These are phyloP conservation scores for Eulemur macaco DNA, from an alignment of 2,113 vertebrate genomes.

Conservation along the genomic window DNA sequence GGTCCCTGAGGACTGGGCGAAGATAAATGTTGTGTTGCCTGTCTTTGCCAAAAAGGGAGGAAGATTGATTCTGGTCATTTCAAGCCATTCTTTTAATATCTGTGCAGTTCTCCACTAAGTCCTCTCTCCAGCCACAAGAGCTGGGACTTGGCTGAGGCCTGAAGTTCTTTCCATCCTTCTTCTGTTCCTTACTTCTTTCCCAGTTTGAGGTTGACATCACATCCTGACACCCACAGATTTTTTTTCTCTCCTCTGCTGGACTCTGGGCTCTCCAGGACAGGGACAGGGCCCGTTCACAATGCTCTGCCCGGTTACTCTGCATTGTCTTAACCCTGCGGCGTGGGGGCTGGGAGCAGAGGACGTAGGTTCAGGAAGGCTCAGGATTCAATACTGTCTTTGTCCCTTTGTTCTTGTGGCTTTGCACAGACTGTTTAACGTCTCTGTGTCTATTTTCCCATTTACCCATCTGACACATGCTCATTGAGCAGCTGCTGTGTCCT, in stretches of 20 bases:
- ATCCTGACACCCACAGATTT: not conserved
- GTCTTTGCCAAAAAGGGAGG: conserved; percentile 25
- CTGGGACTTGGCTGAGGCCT: not conserved
- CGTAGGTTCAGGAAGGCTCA: not conserved
- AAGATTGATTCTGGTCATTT: conserved; percentile 47
- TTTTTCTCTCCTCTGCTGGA: not conserved
- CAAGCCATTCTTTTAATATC: conserved; percentile 61
- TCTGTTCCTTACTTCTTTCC: not conserved
- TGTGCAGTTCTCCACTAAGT: not conserved
- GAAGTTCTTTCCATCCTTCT: not conserved
- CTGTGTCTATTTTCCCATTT: not conserved
- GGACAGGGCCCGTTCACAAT: not conserved
- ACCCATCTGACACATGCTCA: not conserved
- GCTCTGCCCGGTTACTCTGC: not conserved
- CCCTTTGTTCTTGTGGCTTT: not conserved
- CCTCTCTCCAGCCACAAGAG: not conserved
- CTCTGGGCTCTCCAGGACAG: not conserved
- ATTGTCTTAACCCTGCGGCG: not conserved
- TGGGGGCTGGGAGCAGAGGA: not conserved
- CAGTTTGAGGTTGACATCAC: not conserved
- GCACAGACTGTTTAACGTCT: not conserved
- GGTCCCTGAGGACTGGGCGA: not conserved
- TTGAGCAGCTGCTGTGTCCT: not conserved
- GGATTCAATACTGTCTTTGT: not conserved
- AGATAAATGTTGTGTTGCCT: not conserved